These are phyloP conservation scores for Meloidogyne hapla DNA, from an alignment of 1,140 invertebrate genomes.

Conservation along the genomic window DNA sequence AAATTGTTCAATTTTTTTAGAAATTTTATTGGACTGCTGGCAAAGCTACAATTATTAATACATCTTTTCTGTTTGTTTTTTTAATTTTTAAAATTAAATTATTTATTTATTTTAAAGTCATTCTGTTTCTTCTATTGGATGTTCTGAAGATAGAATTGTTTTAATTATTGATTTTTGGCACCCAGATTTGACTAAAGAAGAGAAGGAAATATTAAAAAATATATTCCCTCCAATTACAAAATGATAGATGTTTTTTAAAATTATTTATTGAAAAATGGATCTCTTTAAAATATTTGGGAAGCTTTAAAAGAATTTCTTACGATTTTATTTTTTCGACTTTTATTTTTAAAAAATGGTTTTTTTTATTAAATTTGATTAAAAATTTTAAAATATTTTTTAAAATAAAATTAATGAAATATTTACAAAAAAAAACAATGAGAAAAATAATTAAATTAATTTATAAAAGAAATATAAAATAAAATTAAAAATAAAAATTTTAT, in stretches of 20 bases:
- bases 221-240: constrained; percentile 34
- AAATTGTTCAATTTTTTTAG: no score
- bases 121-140: constrained; percentile 28
- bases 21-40: constrained; percentile 30
- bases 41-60: constrained; percentile 22
- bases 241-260: constrained; percentile 20
- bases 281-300: no score
- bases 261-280: no score
- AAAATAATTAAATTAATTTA: background rate
- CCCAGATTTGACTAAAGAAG: constrained; percentile 19
- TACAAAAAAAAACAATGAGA: background rate
- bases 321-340: no score
- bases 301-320: no score
- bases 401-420: background rate
- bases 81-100: background rate
- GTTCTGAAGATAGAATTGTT: constrained; percentile 31
- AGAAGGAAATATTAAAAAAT: constrained; percentile 22
- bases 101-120: constrained; percentile 22
- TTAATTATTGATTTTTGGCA: constrained; percentile 37
- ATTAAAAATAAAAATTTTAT: background rate
- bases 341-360: no score
- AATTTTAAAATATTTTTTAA: background rate
- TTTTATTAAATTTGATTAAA: background rate
- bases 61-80: constrained; percentile 28
- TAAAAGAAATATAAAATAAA: no score